Base-by-base conservation (phyloP, 2,113 vertebrate genomes). In the Istiophorus platypterus region DNA sequence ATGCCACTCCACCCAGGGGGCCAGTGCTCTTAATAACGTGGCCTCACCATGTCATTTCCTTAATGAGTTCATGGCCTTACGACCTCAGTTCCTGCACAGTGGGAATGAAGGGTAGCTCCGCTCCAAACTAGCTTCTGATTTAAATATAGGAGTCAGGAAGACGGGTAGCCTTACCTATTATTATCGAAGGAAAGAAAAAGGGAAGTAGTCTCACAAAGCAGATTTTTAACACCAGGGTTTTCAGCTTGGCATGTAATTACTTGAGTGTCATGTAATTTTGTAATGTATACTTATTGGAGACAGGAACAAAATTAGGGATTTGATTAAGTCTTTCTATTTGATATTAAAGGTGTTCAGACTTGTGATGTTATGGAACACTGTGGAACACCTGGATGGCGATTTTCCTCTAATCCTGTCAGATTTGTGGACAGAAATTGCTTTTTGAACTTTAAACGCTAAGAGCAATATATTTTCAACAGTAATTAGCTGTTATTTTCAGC, bases 51-150 rank as follows among this genome's bases (percentile, higher is more conserved):
- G 85, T 91, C 82, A 78, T 85, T 73, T 88, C 67, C 80, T 79
- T 94, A 94, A 92, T 94, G 91, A 93, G 91, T 81, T 92, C 76
- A 49, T 77, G 89, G 72, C 85, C 86, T 87, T 83, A 13, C 31
- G 80, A 92, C 92, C 90, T 81, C 42, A 7, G 77, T 18, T 82
- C 20, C 74, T 65, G 76, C 87, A 65, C 89, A 80, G 51, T 27
- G 68, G 70, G 79, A 78, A 82, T 68, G 77, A 56, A 45, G 51
- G 57, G 14, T 74, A 67, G 70, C 59, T 78, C 58, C 18, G 58
- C 61, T 79, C 72, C 75, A 64, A 84, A 77, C 57, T 26, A 69
- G 81, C 57, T 72, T 74, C 72, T n/a, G 51, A 27, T 86, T 91
- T 90, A 86, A 86, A 88, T 78, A 84, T 72, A 89, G 78, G 49